A percentile compares a stretch with the other conserved stretches of the same genome.
Evolutionary conservation across 2,888 invertebrate species (phyloP).

Genomic region (Thalpophila matura): DNA sequence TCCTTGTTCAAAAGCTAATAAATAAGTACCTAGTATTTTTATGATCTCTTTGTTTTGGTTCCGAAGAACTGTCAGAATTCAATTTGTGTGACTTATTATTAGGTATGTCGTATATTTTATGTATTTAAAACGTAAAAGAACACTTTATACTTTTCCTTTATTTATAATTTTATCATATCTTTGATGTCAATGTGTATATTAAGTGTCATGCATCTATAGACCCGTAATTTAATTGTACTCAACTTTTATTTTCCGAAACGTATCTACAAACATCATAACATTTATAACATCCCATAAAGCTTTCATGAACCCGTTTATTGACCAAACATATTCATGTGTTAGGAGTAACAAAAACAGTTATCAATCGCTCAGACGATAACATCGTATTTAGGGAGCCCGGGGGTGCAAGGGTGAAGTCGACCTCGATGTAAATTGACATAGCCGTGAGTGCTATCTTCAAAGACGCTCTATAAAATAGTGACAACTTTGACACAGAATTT

Average conservation of each 20-base stretch:
- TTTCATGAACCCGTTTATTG: constrained; percentile 40
- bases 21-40: too few species aligned
- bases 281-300: constrained; percentile 19
- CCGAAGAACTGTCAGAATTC: constrained; percentile 10
- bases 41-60: too few species aligned
- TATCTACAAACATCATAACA: constrained; percentile 34
- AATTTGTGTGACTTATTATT: constrained; percentile 10
- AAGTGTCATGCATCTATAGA: too few species aligned
- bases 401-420: constrained; percentile 66
- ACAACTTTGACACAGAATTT: not conserved
- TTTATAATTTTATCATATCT: too few species aligned
- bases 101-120: too few species aligned
- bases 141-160: too few species aligned
- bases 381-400: constrained; percentile 69
- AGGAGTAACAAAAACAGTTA: constrained; percentile 70
- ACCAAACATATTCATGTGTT: constrained; percentile 52
- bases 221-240: too few species aligned
- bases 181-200: too few species aligned
- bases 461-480: constrained; percentile 19
- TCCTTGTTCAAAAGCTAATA: too few species aligned
- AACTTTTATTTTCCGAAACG: not conserved
- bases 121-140: too few species aligned
- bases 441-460: constrained; percentile 57
- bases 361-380: constrained; percentile 73
- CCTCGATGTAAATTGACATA: constrained; percentile 74